Percentiles rank a stretch among this genome's conserved stretches.
Evolutionary conservation across 2,888 invertebrate genomes (phyloP).

Genomic region (Thecocarcelia acutangulata): DNA sequence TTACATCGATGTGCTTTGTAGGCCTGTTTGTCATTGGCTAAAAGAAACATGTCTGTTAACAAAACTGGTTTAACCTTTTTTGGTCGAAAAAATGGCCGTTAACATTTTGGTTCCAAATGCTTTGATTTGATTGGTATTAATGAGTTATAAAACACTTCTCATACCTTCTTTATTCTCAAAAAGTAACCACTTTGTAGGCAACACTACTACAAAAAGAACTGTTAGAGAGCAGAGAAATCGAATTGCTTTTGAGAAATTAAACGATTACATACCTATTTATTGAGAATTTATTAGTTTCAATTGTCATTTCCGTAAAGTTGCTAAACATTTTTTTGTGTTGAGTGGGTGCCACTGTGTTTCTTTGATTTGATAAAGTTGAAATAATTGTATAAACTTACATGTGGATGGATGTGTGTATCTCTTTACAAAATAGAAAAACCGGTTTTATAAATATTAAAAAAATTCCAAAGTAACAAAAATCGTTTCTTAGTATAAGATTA

Average conservation of each 20-base stretch:
- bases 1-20: not conserved
- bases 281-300: conserved; percentile 47
- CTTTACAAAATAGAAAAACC: too few species aligned
- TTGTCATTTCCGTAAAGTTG: conserved; percentile 49
- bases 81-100: conserved; percentile 43
- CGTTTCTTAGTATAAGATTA: too few species aligned
- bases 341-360: conserved; percentile 7
- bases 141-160: not conserved
- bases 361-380: not conserved
- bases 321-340: not conserved
- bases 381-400: not conserved
- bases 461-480: too few species aligned
- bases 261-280: conserved; percentile 19
- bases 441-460: too few species aligned
- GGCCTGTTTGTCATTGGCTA: conserved; percentile 28
- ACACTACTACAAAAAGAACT: not conserved
- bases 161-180: not conserved
- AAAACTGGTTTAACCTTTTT: conserved; percentile 3
- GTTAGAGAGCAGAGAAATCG: not conserved
- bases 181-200: conserved; percentile 1
- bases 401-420: not conserved
- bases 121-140: not conserved
- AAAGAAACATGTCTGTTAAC: conserved; percentile 13
- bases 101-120: conserved; percentile 12
- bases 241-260: not conserved